Conservation (phyloP, 1,140 invertebrate species). For the Drosophila nigrodunni region DNA sequence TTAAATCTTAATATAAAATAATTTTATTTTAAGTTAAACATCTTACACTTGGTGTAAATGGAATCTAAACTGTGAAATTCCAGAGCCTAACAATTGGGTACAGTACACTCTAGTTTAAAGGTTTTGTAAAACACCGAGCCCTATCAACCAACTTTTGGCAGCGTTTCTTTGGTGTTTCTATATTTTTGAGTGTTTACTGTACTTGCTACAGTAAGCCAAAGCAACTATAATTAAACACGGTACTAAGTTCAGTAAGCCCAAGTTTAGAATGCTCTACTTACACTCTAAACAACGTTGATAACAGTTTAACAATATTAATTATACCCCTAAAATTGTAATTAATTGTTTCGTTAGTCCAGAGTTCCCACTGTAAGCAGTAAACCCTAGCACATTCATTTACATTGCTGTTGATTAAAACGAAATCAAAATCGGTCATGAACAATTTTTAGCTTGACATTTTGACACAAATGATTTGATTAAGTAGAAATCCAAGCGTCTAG, state of each 20-base stretch:
- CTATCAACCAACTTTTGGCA: no score
- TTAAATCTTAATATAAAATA: no score
- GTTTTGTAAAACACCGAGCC: no score
- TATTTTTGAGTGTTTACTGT: constrained; percentile 1
- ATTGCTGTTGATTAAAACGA: constrained; percentile 8
- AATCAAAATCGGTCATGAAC: constrained; percentile 64
- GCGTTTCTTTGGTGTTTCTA: not conserved
- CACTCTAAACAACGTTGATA: not conserved
- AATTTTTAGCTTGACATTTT: constrained; percentile 68
- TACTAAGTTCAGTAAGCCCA: not conserved
- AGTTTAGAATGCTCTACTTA: not conserved
- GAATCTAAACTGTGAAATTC: no score
- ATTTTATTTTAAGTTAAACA: no score
- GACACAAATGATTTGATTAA: constrained; percentile 64
- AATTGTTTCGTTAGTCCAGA: no score
- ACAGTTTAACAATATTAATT: no score
- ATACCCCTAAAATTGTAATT: no score
- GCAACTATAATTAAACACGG: not conserved
- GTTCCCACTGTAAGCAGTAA: not conserved
- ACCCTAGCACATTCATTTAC: not conserved
- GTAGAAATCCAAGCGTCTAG: no score
- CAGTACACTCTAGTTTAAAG: not conserved
- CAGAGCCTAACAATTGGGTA: not conserved
- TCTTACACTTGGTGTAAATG: no score
- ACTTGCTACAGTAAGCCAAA: not conserved